Conservation (phyloP, 2,888 invertebrate genomes). For the Nephrotoma appendiculata region DNA sequence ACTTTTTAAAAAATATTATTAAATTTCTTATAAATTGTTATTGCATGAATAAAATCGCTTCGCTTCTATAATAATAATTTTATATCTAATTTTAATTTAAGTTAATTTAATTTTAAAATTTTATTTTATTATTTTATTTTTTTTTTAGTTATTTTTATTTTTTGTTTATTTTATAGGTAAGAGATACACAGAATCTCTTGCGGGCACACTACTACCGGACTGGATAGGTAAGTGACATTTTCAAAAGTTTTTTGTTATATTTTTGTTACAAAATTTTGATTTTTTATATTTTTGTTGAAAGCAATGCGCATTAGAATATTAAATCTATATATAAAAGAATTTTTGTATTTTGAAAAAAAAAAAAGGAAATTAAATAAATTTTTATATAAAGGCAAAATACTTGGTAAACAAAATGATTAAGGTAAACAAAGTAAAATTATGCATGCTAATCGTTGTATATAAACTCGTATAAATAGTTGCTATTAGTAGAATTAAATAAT, state of each 20-base stretch:
- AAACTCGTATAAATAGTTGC: background rate
- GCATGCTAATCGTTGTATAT: background rate
- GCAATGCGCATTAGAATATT: background rate
- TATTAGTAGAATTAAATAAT: background rate
- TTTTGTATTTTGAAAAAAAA: conserved; percentile 4
- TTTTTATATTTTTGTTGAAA: conserved; percentile 13
- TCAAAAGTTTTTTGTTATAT: conserved; percentile 15
- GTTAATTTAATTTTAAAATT: background rate
- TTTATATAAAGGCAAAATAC: background rate
- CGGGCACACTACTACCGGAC: conserved; percentile 35
- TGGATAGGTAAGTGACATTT: conserved; percentile 33
- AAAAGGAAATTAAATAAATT: background rate
- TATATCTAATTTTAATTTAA: background rate
- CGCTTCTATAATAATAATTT: background rate
- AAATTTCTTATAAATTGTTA: too few relatives aligned
- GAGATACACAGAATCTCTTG: conserved; percentile 37
- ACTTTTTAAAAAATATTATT: too few relatives aligned
- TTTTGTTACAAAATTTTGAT: conserved; percentile 11
- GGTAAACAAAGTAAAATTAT: background rate
- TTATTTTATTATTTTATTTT: background rate
- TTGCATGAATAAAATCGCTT: background rate
- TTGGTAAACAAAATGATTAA: background rate
- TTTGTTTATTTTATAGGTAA: conserved; percentile 27
- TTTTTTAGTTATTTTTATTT: background rate
- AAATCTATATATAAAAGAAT: background rate